Conservation (phyloP, 2,113 vertebrate species). For the Oncorhynchus gorbuscha region DNA sequence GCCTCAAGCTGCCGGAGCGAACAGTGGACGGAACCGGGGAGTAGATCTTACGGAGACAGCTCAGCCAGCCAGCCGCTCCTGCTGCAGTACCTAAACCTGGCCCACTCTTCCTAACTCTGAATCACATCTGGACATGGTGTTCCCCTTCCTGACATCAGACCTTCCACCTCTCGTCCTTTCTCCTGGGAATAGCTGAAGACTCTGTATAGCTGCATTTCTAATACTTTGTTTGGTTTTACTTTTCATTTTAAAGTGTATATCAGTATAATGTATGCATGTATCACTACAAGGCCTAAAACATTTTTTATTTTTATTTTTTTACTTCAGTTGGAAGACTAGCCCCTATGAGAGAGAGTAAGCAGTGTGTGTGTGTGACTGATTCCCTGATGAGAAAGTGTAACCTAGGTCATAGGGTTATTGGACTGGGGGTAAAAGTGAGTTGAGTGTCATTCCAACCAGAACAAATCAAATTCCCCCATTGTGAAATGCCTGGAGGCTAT, state of each 20-base stretch:
- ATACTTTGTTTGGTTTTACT: slow-evolving; percentile 77
- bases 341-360: slow-evolving; percentile 28
- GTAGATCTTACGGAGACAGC: slow-evolving; percentile 95
- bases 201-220: slow-evolving; percentile 92
- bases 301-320: slow-evolving; percentile 71
- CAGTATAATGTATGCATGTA: slow-evolving; percentile 85
- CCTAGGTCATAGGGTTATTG: slow-evolving; percentile 19
- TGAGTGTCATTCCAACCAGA: slow-evolving; percentile 29
- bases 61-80: slow-evolving; percentile 88
- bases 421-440: slow-evolving; percentile 11
- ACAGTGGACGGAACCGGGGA: slow-evolving; percentile 84
- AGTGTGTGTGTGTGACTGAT: slow-evolving; percentile 22
- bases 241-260: slow-evolving; percentile 77
- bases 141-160: slow-evolving; percentile 70
- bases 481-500: slow-evolving; percentile 13
- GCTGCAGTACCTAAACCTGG: slow-evolving; percentile 90
- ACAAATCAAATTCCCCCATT: slow-evolving; percentile 40
- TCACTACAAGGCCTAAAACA: slow-evolving; percentile 84
- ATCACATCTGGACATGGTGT: slow-evolving; percentile 83
- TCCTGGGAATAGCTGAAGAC: slow-evolving; percentile 86
- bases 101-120: slow-evolving; percentile 74
- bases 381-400: slow-evolving; percentile 32
- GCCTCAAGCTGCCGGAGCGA: slow-evolving; percentile 83
- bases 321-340: slow-evolving; percentile 69
- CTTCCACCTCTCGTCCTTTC: slow-evolving; percentile 78